These are phyloP conservation scores for Ellobium chinense DNA, from an alignment of 2,888 invertebrate species.

Conservation along the genomic window DNA sequence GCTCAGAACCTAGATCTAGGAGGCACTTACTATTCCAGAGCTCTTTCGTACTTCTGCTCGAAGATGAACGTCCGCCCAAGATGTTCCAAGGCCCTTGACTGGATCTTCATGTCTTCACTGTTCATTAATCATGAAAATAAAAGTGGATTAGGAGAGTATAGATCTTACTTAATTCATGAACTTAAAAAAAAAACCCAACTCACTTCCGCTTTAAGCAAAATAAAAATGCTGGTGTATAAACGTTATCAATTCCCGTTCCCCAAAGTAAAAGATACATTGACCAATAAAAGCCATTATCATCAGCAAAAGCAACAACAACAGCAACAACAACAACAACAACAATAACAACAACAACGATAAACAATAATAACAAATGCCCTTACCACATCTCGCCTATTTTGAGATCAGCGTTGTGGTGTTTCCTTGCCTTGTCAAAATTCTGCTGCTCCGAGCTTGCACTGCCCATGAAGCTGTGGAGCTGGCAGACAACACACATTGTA, in stretches of 20 bases:
- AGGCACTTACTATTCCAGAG: conserved; percentile 77
- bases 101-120: conserved; percentile 59
- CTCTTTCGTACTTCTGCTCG: conserved; percentile 73
- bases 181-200: no score
- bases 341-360: no score
- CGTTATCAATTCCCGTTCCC: no score
- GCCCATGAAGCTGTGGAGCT: conserved; percentile 70
- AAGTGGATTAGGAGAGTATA: background rate
- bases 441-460: conserved; percentile 69
- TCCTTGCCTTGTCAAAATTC: conserved; percentile 63
- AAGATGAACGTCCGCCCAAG: conserved; percentile 74
- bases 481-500: background rate
- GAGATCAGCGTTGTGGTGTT: conserved; percentile 70
- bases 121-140: background rate
- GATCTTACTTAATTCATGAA: no score
- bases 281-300: no score
- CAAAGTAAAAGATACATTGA: no score
- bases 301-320: no score
- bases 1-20: no score
- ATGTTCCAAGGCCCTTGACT: conserved; percentile 74
- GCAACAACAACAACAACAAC: no score
- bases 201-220: no score
- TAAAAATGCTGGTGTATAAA: no score
- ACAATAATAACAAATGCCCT: no score
- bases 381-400: conserved; percentile 70